phyloP scores from a whole-genome alignment of 1,140 invertebrate genomes.

The Argopecten irradians region DNA sequence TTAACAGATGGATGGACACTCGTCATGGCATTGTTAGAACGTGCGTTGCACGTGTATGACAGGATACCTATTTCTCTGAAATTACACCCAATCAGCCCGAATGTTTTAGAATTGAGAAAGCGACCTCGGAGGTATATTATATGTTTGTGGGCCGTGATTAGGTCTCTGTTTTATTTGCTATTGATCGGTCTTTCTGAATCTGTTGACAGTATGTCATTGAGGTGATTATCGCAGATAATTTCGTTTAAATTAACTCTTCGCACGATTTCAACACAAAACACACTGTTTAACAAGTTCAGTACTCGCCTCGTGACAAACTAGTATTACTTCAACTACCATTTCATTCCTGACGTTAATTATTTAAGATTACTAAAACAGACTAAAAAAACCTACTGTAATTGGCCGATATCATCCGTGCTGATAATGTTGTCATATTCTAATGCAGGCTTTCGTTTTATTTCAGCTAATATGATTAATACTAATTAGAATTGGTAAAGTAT shows the following conservation, averaged over 20 bases:
- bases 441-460: background rate
- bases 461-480: background rate
- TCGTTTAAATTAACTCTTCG: conserved; percentile 17
- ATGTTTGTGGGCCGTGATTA: background rate
- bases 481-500: background rate
- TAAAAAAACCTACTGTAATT: background rate
- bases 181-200: background rate
- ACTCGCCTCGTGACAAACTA: background rate
- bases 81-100: background rate
- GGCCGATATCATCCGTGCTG: background rate
- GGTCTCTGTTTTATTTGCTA: background rate
- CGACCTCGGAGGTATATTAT: conserved; percentile 14
- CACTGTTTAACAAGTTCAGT: background rate
- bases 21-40: background rate
- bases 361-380: background rate
- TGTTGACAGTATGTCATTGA: background rate
- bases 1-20: conserved; percentile 7
- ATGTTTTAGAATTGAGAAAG: background rate
- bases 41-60: background rate
- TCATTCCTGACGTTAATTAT: background rate
- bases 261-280: conserved; percentile 16
- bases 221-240: conserved; percentile 10
- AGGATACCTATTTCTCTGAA: background rate
- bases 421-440: conserved; percentile 11
- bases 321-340: background rate